These are phyloP conservation scores for Catalaphyllia jardinei DNA, from an alignment of 64 coral and sea anemone species.

Conservation along the genomic window DNA sequence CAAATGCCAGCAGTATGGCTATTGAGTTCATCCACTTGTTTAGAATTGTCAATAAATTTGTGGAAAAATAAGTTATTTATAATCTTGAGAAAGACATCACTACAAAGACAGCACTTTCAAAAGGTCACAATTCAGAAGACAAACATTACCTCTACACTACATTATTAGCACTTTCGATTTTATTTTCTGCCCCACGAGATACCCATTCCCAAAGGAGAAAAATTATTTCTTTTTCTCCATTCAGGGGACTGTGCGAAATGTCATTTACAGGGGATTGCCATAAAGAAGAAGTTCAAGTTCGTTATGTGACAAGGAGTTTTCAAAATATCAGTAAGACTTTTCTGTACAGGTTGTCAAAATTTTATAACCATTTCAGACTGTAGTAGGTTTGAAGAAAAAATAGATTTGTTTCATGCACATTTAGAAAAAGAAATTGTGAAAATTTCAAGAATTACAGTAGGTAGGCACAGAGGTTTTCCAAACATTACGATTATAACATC, in stretches of 20 bases:
- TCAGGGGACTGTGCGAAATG: too few relatives aligned
- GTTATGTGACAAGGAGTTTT: too few relatives aligned
- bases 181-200: too few relatives aligned
- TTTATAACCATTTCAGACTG: too few relatives aligned
- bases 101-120: background rate
- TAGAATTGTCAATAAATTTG: constrained; percentile 3
- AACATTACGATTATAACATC: background rate
- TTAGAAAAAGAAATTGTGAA: background rate
- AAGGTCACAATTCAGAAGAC: background rate
- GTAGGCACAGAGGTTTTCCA: background rate
- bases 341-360: too few relatives aligned
- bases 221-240: too few relatives aligned
- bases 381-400: too few relatives aligned
- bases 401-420: too few relatives aligned
- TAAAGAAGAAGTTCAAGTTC: background rate
- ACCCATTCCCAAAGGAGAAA: too few relatives aligned
- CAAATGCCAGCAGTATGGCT: too few relatives aligned
- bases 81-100: background rate
- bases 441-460: background rate
- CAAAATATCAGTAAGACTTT: too few relatives aligned
- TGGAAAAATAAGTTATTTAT: constrained; percentile 43
- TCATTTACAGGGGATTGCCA: background rate
- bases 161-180: background rate
- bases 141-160: background rate
- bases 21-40: background rate